These are phyloP conservation scores for Parnassius glacialis DNA, from an alignment of 2,888 invertebrate species.

Conservation along the genomic window DNA sequence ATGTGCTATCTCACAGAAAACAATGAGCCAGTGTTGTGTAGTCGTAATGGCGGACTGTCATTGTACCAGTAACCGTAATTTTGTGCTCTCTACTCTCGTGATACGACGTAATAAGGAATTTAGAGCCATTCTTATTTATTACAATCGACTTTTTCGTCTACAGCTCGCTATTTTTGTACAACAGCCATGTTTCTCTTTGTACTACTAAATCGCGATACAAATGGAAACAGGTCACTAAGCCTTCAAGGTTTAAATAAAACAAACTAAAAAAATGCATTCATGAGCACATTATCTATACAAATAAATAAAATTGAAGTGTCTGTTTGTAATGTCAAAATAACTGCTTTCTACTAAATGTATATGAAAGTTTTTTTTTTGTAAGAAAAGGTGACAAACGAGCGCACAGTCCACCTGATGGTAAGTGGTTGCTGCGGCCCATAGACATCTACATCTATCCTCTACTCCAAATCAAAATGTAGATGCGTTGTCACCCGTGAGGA, in stretches of 20 bases:
- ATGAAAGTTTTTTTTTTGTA: too few species aligned
- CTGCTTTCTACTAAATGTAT: too few species aligned
- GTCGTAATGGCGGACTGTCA: not conserved
- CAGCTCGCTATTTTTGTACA: conserved; percentile 1
- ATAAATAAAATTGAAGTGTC: too few species aligned
- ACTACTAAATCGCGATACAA: not conserved
- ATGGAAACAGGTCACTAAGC: not conserved
- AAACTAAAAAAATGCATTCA: too few species aligned
- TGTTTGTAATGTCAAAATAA: too few species aligned
- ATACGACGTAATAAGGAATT: conserved; percentile 20
- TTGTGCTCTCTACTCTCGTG: conserved; percentile 15
- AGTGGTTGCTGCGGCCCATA: too few species aligned
- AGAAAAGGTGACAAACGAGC: too few species aligned
- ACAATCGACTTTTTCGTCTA: not conserved
- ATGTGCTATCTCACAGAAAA: conserved; percentile 15
- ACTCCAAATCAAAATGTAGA: too few species aligned
- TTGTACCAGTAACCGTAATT: conserved; percentile 21
- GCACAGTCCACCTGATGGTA: too few species aligned
- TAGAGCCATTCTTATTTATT: not conserved
- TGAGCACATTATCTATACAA: too few species aligned
- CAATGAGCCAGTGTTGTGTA: conserved; percentile 17
- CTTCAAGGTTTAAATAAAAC: not conserved
- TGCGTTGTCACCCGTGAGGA: too few species aligned
- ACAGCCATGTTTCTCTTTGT: not conserved
- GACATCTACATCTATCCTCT: too few species aligned